Evolutionary conservation across 2,888 invertebrate species (phyloP).

Genomic region (Pristionchus maxplancki): DNA sequence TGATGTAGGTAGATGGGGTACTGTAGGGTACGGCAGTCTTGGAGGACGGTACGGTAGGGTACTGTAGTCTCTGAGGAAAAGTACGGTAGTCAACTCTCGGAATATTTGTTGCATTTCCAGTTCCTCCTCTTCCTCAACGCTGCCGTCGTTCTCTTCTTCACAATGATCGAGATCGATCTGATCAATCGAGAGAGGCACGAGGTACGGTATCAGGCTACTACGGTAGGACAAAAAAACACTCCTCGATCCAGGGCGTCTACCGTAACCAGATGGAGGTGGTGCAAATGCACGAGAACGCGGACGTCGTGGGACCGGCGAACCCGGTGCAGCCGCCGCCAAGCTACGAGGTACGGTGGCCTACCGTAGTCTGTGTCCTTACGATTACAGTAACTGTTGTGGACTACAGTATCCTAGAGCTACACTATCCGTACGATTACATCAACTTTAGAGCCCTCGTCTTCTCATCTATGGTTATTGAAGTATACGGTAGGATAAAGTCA

Average conservation of each 20-base stretch:
- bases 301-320: background rate
- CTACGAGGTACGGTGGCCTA: constrained; percentile 37
- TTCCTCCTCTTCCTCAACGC: constrained; percentile 1
- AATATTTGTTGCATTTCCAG: background rate
- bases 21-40: too few relatives aligned
- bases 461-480: too few relatives aligned
- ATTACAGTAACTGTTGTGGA: background rate
- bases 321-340: background rate
- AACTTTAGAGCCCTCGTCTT: background rate
- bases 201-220: background rate
- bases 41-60: too few relatives aligned
- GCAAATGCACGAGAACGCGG: background rate
- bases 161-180: background rate
- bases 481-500: too few relatives aligned
- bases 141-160: background rate
- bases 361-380: too few relatives aligned
- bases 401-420: background rate
- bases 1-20: too few relatives aligned
- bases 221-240: background rate
- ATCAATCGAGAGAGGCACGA: background rate
- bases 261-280: background rate
- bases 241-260: background rate
- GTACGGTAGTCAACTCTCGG: background rate
- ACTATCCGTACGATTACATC: background rate
- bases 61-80: background rate